Conservation (phyloP, 2,888 invertebrate species). For the Siphlonurus alternatus region DNA sequence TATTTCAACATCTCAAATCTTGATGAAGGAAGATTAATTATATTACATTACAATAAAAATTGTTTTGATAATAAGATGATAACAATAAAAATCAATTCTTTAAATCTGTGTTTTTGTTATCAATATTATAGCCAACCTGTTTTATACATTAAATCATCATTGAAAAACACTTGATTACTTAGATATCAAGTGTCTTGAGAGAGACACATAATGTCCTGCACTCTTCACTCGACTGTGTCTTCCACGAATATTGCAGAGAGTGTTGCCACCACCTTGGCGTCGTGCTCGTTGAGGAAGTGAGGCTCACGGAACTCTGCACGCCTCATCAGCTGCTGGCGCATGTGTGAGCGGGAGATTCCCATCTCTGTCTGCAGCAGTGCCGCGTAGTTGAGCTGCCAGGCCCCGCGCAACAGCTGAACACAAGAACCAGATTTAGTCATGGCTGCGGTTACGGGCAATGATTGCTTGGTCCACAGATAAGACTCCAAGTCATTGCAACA, state of each 20-base stretch:
- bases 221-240: no score
- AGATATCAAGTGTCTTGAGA: no score
- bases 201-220: no score
- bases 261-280: slow-evolving; percentile 9
- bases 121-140: no score
- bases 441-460: background rate
- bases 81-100: no score
- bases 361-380: slow-evolving; percentile 8
- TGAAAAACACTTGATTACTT: no score
- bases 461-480: background rate
- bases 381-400: slow-evolving; percentile 8
- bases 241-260: background rate
- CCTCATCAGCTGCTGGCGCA: slow-evolving; percentile 7
- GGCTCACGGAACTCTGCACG: slow-evolving; percentile 10
- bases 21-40: no score
- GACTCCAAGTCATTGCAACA: background rate
- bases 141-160: no score
- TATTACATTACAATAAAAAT: no score
- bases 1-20: no score
- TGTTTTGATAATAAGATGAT: no score
- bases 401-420: slow-evolving; percentile 8
- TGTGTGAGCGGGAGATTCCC: slow-evolving; percentile 4
- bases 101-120: no score
- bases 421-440: background rate
- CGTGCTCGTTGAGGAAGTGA: slow-evolving; percentile 7